Percentiles rank a stretch among this genome's conserved stretches.
phyloP scores from a whole-genome alignment of 2,113 vertebrate genomes.

The Nothobranchius kuhntae region DNA sequence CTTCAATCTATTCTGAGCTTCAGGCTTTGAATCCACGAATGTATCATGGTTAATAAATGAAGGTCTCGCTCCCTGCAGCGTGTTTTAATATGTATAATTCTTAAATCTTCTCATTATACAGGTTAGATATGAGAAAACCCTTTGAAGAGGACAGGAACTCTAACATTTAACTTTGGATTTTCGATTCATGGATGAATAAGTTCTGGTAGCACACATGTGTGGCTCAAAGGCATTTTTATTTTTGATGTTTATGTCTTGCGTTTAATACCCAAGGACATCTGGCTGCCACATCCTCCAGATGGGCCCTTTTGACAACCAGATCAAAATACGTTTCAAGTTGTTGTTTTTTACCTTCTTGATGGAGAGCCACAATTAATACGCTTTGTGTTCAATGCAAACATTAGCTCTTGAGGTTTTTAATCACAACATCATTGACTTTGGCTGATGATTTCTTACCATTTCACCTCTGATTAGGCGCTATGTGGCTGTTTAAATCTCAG shows the following conservation, averaged over 20 bases:
- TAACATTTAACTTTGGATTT: constrained; percentile 1
- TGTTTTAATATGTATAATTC: constrained; percentile 14
- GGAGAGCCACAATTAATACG: constrained; percentile 54
- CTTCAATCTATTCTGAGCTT: constrained; percentile 1
- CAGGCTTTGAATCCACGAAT: constrained; percentile 9
- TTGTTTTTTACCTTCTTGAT: constrained; percentile 14
- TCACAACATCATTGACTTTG: constrained; percentile 68
- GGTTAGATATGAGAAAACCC: background rate
- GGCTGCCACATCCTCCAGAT: constrained; percentile 30
- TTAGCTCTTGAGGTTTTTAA: constrained; percentile 51
- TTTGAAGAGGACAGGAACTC: background rate
- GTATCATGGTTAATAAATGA: constrained; percentile 19
- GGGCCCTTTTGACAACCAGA: constrained; percentile 59
- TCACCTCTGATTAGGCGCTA: constrained; percentile 18
- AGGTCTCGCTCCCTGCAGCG: background rate
- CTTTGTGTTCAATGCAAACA: constrained; percentile 50
- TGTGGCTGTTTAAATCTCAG: constrained; percentile 35
- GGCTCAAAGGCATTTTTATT: background rate
- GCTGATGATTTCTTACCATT: constrained; percentile 48
- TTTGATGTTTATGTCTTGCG: constrained; percentile 31
- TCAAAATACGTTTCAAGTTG: constrained; percentile 57
- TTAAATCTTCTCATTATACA: constrained; percentile 12
- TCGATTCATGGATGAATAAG: constrained; percentile 1
- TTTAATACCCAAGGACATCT: constrained; percentile 37
- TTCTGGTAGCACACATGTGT: background rate